A percentile compares a stretch with the other conserved stretches of the same genome.
Conservation (phyloP, 2,797 vertebrate genomes). For the Clamator glandarius region DNA sequence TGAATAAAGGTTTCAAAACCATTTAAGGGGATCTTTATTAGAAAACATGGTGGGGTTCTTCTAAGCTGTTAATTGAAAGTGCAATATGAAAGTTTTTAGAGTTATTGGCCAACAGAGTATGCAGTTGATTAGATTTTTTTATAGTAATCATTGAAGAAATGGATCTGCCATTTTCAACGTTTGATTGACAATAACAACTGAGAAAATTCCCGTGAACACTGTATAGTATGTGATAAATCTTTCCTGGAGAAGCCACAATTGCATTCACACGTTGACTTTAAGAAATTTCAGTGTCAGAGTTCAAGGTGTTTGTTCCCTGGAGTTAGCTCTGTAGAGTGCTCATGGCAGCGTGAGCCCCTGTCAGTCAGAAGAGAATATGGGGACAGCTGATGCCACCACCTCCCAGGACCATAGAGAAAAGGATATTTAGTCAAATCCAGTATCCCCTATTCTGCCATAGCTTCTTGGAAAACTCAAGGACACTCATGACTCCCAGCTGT, state of each 20-base stretch:
- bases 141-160: not conserved
- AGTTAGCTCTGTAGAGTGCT: not conserved
- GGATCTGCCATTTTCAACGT: not conserved
- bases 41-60: not conserved
- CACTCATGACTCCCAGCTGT: not conserved
- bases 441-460: not conserved
- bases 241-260: not conserved
- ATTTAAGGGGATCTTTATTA: not conserved
- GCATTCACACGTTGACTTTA: not conserved
- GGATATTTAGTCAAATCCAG: not conserved
- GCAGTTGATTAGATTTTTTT: not conserved
- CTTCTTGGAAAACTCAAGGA: not conserved
- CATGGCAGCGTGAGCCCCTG: not conserved
- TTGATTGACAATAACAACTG: not conserved
- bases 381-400: not conserved
- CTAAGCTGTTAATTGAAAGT: not conserved
- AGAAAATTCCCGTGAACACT: not conserved
- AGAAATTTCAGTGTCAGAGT: not conserved
- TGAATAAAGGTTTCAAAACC: conserved; percentile 22
- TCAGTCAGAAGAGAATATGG: not conserved
- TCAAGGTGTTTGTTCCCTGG: not conserved
- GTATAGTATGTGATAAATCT: not conserved
- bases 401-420: not conserved
- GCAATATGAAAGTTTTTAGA: not conserved
- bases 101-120: not conserved